These are phyloP conservation scores for Drosophila nr. perissopoda DNA, from an alignment of 2,888 invertebrate species.

Conservation along the genomic window DNA sequence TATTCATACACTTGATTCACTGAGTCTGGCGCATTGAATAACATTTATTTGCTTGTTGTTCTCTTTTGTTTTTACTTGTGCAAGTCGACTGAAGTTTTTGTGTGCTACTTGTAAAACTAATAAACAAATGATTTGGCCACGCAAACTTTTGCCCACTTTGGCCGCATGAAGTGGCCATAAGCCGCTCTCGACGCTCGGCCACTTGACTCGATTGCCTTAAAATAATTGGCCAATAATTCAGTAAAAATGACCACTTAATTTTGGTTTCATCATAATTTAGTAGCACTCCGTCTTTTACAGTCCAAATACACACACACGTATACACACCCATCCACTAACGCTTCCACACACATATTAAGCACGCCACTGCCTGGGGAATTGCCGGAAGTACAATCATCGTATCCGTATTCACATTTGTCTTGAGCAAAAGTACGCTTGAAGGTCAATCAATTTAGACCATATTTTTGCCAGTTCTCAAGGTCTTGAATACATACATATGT, in stretches of 20 bases:
- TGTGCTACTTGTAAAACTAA: slow-evolving; percentile 61
- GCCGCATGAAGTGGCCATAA: slow-evolving; percentile 12
- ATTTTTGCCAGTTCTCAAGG: not conserved
- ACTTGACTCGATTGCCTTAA: slow-evolving; percentile 78
- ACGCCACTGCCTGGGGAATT: slow-evolving; percentile 72
- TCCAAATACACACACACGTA: slow-evolving; percentile 5
- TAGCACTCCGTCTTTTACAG: slow-evolving; percentile 14
- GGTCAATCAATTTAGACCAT: slow-evolving; percentile 45
- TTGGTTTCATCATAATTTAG: slow-evolving; percentile 69
- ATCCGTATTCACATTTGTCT: slow-evolving; percentile 41
- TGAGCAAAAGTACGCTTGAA: slow-evolving; percentile 51
- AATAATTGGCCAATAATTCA: slow-evolving; percentile 80
- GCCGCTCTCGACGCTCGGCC: slow-evolving; percentile 36
- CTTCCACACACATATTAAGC: slow-evolving; percentile 14
- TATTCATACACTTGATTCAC: slow-evolving; percentile 77
- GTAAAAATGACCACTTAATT: slow-evolving; percentile 77
- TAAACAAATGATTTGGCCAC: slow-evolving; percentile 74
- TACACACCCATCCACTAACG: not conserved
- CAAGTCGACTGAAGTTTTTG: slow-evolving; percentile 42
- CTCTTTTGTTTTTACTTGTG: slow-evolving; percentile 43
- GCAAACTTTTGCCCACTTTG: slow-evolving; percentile 54
- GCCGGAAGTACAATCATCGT: slow-evolving; percentile 52
- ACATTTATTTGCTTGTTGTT: slow-evolving; percentile 63
- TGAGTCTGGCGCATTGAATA: slow-evolving; percentile 60
- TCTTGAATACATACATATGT: not conserved